Percentiles rank a stretch among this genome's conserved stretches.
phyloP scores from a whole-genome alignment of 2,888 invertebrate species.

The Oligia fasciuncula region DNA sequence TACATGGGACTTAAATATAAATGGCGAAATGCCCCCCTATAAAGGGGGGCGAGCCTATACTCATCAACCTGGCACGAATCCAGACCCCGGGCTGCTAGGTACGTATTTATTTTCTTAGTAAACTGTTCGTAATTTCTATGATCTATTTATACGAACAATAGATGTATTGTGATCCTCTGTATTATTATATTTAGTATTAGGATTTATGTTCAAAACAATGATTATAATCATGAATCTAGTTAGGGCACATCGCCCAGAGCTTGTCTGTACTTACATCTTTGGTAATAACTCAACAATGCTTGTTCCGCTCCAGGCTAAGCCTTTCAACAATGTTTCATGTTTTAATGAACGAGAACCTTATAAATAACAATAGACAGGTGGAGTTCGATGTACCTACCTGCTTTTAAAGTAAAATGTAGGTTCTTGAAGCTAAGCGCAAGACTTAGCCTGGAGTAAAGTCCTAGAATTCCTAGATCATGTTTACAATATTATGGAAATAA shows the following conservation, averaged over 20 bases:
- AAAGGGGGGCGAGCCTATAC: neutral
- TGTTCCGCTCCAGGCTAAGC: slow-evolving; percentile 23
- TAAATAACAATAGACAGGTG: slow-evolving; percentile 25
- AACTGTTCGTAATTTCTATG: neutral
- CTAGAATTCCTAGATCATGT: neutral
- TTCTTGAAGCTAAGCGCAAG: neutral
- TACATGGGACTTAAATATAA: too few species aligned
- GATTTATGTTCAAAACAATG: slow-evolving; percentile 1
- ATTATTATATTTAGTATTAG: too few species aligned
- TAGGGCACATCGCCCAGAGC: slow-evolving; percentile 33
- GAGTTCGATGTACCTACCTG: slow-evolving; percentile 21
- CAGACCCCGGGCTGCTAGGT: too few species aligned
- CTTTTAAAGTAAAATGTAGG: slow-evolving; percentile 23
- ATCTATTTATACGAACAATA: neutral
- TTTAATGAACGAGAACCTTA: slow-evolving; percentile 39
- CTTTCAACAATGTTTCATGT: slow-evolving; percentile 29
- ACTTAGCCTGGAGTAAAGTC: neutral
- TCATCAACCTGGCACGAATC: neutral
- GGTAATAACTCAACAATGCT: slow-evolving; percentile 25
- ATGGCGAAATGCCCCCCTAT: too few species aligned
- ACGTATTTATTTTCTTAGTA: neutral
- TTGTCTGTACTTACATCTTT: slow-evolving; percentile 11
- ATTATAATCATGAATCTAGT: slow-evolving; percentile 30
- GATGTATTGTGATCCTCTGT: neutral
- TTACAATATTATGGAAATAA: neutral